phyloP scores from a whole-genome alignment of 2,888 invertebrate species.

The Corythucha ciliata region DNA sequence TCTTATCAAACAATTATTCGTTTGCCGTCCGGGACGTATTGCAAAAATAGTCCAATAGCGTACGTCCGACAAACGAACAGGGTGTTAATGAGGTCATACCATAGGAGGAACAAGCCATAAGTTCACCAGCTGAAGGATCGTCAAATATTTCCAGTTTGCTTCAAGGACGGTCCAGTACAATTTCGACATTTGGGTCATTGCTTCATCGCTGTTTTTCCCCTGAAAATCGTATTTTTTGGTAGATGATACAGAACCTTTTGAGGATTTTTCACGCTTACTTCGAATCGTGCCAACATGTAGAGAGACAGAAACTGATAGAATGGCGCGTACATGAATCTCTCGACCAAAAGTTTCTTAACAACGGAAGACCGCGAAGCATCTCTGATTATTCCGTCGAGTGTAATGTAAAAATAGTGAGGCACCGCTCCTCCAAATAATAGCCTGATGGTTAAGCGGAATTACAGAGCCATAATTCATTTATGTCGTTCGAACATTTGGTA shows the following conservation, averaged over 20 bases:
- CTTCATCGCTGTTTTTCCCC: constrained; percentile 58
- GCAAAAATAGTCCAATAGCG: too few species aligned
- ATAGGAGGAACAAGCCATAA: constrained; percentile 66
- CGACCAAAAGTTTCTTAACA: constrained; percentile 56
- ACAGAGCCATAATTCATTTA: neutral
- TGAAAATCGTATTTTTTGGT: constrained; percentile 32
- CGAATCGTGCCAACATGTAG: constrained; percentile 63
- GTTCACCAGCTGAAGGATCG: constrained; percentile 63
- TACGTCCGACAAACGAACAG: too few species aligned
- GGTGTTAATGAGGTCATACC: too few species aligned
- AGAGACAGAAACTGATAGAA: constrained; percentile 62
- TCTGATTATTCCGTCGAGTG: constrained; percentile 52
- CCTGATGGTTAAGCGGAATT: constrained; percentile 42
- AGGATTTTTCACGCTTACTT: constrained; percentile 42
- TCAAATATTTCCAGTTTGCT: constrained; percentile 69
- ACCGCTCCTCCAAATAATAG: constrained; percentile 69
- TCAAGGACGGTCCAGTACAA: constrained; percentile 57
- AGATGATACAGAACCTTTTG: neutral
- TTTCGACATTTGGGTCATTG: constrained; percentile 52
- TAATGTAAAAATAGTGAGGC: constrained; percentile 66
- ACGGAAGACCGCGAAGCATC: constrained; percentile 45
- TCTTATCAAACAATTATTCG: too few species aligned
- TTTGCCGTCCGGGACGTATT: too few species aligned
- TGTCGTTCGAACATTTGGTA: constrained; percentile 19
- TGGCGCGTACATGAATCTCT: constrained; percentile 62